A percentile compares a stretch with the other conserved stretches of the same genome.
Conservation (phyloP, 2,113 vertebrate genomes). For the Symphodus melops region DNA sequence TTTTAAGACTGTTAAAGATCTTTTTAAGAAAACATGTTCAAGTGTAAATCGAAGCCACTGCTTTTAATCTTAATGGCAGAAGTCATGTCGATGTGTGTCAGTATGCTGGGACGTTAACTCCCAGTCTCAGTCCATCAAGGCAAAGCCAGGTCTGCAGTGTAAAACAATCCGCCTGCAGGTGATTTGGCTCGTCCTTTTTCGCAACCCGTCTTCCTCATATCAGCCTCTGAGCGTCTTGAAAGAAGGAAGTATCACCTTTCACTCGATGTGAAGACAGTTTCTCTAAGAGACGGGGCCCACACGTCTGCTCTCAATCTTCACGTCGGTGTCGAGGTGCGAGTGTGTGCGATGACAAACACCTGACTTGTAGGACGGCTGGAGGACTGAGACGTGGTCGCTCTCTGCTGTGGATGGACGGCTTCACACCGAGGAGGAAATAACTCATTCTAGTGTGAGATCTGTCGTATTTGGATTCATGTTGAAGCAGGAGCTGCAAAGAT, state of each 20-base stretch:
- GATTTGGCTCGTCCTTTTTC: conserved; percentile 6
- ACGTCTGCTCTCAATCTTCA: neutral
- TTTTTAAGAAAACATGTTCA: neutral
- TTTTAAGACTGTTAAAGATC: neutral
- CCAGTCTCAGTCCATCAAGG: neutral
- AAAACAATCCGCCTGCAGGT: conserved; percentile 1
- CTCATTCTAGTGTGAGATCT: neutral
- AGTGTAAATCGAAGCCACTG: neutral
- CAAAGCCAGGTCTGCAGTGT: neutral
- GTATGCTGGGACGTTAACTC: neutral
- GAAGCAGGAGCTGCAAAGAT: neutral
- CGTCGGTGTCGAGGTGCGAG: neutral
- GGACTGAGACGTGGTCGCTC: conserved; percentile 38
- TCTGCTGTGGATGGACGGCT: conserved; percentile 18
- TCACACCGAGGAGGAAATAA: neutral
- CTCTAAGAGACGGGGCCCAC: neutral
- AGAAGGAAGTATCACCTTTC: conserved; percentile 14
- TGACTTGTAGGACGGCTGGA: conserved; percentile 1
- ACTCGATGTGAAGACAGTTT: neutral
- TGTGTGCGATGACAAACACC: conserved; percentile 11
- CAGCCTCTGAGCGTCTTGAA: neutral
- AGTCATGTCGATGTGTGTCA: too few relatives aligned
- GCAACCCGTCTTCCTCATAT: conserved; percentile 14
- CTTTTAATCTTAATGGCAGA: neutral
- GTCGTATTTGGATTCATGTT: neutral